phyloP scores from a whole-genome alignment of 2,797 vertebrate genomes.

The Cuculus canorus region DNA sequence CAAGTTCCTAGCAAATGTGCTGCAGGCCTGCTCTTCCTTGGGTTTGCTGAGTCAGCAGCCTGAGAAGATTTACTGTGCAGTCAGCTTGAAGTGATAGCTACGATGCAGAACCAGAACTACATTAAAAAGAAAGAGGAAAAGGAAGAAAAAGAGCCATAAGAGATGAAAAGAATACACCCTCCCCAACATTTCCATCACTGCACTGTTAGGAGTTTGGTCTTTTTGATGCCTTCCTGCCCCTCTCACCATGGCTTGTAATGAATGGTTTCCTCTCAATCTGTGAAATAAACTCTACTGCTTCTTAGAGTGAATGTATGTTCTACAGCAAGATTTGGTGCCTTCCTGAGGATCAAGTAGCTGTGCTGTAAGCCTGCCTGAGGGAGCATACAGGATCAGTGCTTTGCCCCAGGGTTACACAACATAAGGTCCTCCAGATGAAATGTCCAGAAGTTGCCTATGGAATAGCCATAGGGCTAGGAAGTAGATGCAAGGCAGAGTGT shows the following conservation, averaged over 20 bases:
- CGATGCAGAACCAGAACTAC: background rate
- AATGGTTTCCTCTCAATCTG: background rate
- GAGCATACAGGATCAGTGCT: background rate
- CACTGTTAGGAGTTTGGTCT: background rate
- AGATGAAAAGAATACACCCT: background rate
- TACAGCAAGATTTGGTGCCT: background rate
- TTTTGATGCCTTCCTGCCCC: background rate
- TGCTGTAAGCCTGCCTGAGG: background rate
- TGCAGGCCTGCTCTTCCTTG: background rate
- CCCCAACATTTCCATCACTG: no score
- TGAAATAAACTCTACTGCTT: background rate
- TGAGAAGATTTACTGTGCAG: background rate
- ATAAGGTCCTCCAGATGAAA: background rate
- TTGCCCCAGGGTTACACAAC: background rate
- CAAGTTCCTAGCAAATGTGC: background rate
- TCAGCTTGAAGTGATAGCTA: background rate
- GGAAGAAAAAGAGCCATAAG: background rate
- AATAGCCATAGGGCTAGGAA: background rate
- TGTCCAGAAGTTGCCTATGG: background rate
- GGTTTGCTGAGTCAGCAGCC: slow-evolving; percentile 16
- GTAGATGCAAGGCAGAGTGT: background rate
- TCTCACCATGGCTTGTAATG: background rate
- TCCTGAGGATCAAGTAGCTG: background rate
- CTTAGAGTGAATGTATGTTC: no score
- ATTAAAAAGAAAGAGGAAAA: background rate